A percentile compares a stretch with the other conserved stretches of the same genome.
These are phyloP conservation scores for Pyrrhia umbra DNA, from an alignment of 2,888 invertebrate species.

Conservation along the genomic window DNA sequence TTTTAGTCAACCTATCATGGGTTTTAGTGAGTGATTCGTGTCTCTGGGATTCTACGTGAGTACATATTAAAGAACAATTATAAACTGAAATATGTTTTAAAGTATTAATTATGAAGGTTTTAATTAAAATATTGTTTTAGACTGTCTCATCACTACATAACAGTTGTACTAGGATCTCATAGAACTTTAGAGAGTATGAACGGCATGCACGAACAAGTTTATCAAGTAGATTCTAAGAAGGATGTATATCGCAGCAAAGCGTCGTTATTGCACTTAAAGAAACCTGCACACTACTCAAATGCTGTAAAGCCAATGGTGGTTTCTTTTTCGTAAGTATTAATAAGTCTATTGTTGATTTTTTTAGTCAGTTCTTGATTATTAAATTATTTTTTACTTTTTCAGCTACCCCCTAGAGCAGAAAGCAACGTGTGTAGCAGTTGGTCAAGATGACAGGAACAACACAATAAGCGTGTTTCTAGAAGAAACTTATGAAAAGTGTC, in stretches of 20 bases:
- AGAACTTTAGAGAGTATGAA: constrained; percentile 89
- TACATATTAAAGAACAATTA: constrained; percentile 32
- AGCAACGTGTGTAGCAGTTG: constrained; percentile 91
- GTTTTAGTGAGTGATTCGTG: constrained; percentile 91
- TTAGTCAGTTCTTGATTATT: background rate
- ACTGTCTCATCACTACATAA: constrained; percentile 89
- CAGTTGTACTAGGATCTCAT: constrained; percentile 92
- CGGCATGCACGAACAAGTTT: constrained; percentile 93
- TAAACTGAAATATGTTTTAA: background rate
- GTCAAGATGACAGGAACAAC: constrained; percentile 88
- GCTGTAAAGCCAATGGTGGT: constrained; percentile 92
- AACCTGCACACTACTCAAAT: constrained; percentile 90
- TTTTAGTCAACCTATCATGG: constrained; percentile 92
- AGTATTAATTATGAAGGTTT: background rate
- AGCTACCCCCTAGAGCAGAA: constrained; percentile 75
- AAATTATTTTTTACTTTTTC: constrained; percentile 52
- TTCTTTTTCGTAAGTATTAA: constrained; percentile 83
- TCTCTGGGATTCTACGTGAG: constrained; percentile 81
- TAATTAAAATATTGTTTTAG: constrained; percentile 76
- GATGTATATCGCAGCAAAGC: constrained; percentile 90
- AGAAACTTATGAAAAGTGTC: constrained; percentile 88
- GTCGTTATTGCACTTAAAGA: constrained; percentile 91
- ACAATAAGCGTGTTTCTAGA: constrained; percentile 87
- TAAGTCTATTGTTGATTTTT: background rate
- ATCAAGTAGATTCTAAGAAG: constrained; percentile 90